Evolutionary conservation across 2,113 vertebrate species (phyloP), one percentile per base, ranked within the genome.

Genomic region (Pongo pygmaeus): DNA sequence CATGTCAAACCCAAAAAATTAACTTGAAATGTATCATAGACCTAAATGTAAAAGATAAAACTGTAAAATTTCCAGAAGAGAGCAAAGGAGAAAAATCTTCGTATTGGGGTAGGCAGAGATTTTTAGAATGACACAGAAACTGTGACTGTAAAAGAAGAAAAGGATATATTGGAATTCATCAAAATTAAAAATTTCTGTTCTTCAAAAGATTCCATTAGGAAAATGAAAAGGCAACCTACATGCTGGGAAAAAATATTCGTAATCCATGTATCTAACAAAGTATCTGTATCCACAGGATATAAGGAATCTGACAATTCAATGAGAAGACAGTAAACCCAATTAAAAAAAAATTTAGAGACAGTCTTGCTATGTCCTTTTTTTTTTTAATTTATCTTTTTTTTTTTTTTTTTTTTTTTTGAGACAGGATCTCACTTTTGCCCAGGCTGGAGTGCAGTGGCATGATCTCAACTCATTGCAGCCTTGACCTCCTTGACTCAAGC

Each of bases 61-160:
- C 80, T 30, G 17, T 78, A 74, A 81, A 22, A 55, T 72, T 67
- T 84, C 64, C 87, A 86, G 57, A 84, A 95, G 77, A 84, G 12
- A 75, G 6, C n/a, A 48, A 17, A 87, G n/a, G 30, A 83, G 46
- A 61, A 81, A 89, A 64, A 57, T 43, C 46, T 95, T 40, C 77
- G 20, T 43, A 35, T 69, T 78, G 38, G 23, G 81, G 1, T 59
- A 89, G 23, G 25, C 57, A 91, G 9, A 93, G 46, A 84, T 75
- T 94, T 55, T 55, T 94, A 91, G 87, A 78, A 88, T 32, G 43
- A 80, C 40, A 22, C 46, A 70, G 50, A 81, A 95, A 89, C 12
- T 16, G 5, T 81, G 67, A 32, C 57, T 85, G 23, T 50, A 74
- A 78, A 67, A 57, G n/a, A 81, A 84, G 38, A 69, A 84, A 59